Evolutionary conservation across 2,113 vertebrate genomes (phyloP).

Genomic region (Oncorhynchus nerka): DNA sequence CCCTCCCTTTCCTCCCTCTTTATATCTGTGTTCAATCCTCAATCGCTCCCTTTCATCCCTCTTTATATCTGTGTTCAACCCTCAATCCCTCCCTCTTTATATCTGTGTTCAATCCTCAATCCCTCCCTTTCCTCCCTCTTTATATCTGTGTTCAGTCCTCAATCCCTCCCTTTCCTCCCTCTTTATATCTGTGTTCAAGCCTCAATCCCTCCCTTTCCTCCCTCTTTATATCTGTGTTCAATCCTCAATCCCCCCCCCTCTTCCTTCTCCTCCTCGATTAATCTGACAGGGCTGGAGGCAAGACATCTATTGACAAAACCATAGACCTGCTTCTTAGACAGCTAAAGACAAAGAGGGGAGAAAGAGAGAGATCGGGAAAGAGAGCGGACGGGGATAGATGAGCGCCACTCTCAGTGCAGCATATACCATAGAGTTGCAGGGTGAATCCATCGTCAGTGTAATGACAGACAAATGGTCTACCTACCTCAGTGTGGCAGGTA

Average conservation of each 20-base stretch:
- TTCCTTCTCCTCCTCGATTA: not conserved
- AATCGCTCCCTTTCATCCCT: constrained; percentile 4
- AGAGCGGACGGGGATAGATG: constrained; percentile 3
- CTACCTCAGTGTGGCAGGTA: constrained; percentile 8
- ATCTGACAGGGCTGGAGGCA: constrained; percentile 23
- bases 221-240: not conserved
- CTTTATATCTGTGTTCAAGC: not conserved
- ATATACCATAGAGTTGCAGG: not conserved
- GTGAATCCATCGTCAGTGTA: constrained; percentile 36
- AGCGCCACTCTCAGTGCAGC: constrained; percentile 30
- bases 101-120: no score
- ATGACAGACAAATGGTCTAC: constrained; percentile 12
- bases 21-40: constrained; percentile 4
- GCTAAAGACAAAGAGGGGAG: constrained; percentile 7
- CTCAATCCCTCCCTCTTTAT: no score
- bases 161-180: constrained; percentile 4
- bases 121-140: not conserved
- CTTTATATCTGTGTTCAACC: not conserved
- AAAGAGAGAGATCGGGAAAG: constrained; percentile 19
- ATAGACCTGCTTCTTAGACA: constrained; percentile 44
- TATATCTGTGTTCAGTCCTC: constrained; percentile 3
- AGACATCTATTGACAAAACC: constrained; percentile 56
- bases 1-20: not conserved
- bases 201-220: constrained; percentile 3
- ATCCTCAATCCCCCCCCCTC: constrained; percentile 8